These are phyloP conservation scores for Odobenus rosmarus DNA, from an alignment of 2,113 vertebrate species.

Conservation along the genomic window DNA sequence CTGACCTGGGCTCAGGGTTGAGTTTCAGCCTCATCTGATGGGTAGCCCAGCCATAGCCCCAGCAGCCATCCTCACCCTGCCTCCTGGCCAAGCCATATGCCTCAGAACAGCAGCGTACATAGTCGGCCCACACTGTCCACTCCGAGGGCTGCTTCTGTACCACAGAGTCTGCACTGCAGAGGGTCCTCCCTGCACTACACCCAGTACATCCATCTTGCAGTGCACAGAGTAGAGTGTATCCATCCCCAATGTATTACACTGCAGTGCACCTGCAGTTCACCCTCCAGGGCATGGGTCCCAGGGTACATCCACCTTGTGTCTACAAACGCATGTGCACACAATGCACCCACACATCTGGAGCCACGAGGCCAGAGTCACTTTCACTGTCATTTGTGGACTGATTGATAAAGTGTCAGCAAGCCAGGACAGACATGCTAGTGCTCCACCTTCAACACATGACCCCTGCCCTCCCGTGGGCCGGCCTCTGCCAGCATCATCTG, in stretches of 20 bases:
- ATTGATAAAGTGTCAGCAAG: fast-evolving
- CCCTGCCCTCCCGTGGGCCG: fast-evolving
- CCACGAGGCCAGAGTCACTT: background rate
- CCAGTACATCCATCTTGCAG: background rate
- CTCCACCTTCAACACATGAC: background rate
- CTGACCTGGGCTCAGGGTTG: background rate
- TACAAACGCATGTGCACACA: background rate
- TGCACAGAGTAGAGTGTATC: too few relatives aligned
- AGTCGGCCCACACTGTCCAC: fast-evolving
- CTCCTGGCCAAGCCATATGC: background rate
- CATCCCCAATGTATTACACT: fast-evolving
- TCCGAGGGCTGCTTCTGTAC: background rate
- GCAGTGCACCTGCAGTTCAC: background rate
- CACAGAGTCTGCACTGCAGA: background rate
- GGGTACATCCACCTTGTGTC: background rate
- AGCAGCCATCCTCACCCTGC: background rate
- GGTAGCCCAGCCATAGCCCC: background rate
- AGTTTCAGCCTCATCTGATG: background rate
- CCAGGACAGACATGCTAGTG: background rate
- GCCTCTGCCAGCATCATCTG: background rate
- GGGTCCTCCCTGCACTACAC: background rate
- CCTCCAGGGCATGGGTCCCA: background rate
- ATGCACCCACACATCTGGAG: background rate
- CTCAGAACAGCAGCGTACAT: fast-evolving
- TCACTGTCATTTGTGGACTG: too few relatives aligned